These are phyloP conservation scores for Uria aalge DNA, from an alignment of 2,113 vertebrate species.

Conservation along the genomic window DNA sequence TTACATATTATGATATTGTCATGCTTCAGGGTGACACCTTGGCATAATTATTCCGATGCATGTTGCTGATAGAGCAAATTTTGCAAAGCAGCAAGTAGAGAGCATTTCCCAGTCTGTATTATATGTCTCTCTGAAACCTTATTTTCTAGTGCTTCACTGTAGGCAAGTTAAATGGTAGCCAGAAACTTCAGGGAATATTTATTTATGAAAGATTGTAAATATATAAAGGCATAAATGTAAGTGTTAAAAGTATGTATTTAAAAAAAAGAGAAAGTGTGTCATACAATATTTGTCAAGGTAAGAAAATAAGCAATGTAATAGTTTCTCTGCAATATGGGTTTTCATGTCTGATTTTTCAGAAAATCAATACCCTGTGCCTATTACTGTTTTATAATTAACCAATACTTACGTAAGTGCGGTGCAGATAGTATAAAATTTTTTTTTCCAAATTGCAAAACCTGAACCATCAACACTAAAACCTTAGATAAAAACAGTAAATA, in stretches of 20 bases:
- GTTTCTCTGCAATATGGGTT: not conserved
- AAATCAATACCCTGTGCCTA: not conserved
- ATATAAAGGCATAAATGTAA: not conserved
- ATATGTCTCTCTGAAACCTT: not conserved
- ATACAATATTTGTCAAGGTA: not conserved
- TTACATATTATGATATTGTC: constrained; percentile 28
- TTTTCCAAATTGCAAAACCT: not conserved
- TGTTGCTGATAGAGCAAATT: constrained; percentile 28
- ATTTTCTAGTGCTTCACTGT: not conserved
- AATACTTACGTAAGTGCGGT: not conserved
- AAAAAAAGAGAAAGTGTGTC: not conserved
- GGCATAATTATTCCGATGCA: constrained; percentile 33
- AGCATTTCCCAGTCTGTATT: not conserved
- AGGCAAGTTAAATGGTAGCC: not conserved
- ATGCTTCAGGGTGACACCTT: constrained; percentile 23
- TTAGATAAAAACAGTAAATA: not conserved
- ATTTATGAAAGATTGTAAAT: not conserved
- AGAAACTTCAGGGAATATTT: not conserved
- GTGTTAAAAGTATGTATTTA: not conserved
- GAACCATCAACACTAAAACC: not conserved
- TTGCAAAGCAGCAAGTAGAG: not conserved
- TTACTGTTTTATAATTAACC: not conserved
- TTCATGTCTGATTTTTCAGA: not conserved
- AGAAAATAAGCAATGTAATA: not conserved
- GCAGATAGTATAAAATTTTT: not conserved